Evolutionary conservation across 2,113 vertebrate genomes (phyloP).

Genomic region (Syngnathus typhle): DNA sequence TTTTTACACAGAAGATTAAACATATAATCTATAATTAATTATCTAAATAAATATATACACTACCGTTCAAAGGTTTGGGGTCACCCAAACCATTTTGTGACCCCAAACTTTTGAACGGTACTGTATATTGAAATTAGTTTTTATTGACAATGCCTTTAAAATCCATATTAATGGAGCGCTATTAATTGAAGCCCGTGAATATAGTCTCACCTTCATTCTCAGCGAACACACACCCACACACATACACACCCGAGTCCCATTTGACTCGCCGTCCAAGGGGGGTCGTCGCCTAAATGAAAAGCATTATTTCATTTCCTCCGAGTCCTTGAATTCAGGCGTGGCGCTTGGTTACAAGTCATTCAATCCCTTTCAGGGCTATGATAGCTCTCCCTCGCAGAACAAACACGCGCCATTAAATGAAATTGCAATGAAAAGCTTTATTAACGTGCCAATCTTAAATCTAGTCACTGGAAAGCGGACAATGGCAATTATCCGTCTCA

Average conservation of each 20-base stretch:
- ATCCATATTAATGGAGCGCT: no score
- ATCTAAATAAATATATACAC: no score
- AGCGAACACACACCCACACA: background rate
- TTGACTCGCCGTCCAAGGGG: conserved; percentile 22
- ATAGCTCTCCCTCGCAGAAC: background rate
- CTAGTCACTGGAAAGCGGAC: conserved; percentile 23
- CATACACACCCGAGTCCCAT: no score
- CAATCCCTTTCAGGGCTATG: background rate
- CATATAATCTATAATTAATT: no score
- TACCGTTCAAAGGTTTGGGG: no score
- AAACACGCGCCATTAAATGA: conserved; percentile 12
- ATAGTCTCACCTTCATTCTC: background rate
- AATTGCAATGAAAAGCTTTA: conserved; percentile 41
- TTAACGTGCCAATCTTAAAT: conserved; percentile 50
- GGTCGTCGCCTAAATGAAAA: conserved; percentile 27
- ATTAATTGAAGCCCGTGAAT: background rate
- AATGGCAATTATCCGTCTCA: conserved; percentile 9
- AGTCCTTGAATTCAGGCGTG: conserved; percentile 12
- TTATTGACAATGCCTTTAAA: no score
- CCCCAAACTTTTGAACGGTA: no score
- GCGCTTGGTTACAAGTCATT: conserved; percentile 5
- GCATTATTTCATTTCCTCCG: conserved; percentile 11
- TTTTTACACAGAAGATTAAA: no score
- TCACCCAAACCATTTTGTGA: no score
- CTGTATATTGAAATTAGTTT: no score